These are phyloP conservation scores for Drosophila mulleri DNA, from an alignment of 2,888 invertebrate species.

Conservation along the genomic window DNA sequence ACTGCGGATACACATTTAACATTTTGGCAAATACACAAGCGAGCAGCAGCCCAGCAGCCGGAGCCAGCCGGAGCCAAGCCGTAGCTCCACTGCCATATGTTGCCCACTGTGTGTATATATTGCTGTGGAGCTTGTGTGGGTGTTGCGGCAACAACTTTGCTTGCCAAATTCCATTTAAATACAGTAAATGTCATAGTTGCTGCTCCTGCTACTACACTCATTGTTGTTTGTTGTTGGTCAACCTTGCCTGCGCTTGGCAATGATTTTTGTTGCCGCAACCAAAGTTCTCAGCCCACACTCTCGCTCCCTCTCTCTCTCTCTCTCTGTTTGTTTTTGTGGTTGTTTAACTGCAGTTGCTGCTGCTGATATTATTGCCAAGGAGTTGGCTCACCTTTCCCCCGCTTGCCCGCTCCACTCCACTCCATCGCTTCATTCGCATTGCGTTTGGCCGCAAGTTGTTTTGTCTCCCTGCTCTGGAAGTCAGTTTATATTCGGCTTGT, in stretches of 20 bases:
- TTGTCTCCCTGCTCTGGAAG: conserved; percentile 2
- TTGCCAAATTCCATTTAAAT: conserved; percentile 78
- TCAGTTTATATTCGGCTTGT: conserved; percentile 38
- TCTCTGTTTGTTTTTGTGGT: conserved; percentile 52
- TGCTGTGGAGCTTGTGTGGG: conserved; percentile 32
- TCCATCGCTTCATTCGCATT: conserved; percentile 15
- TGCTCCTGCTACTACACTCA: neutral
- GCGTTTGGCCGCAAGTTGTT: conserved; percentile 61
- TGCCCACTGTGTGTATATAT: conserved; percentile 33
- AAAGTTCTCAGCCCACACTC: neutral
- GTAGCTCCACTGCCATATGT: conserved; percentile 17
- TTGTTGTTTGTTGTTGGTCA: conserved; percentile 59
- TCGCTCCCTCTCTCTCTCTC: neutral
- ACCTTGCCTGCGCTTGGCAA: conserved; percentile 58
- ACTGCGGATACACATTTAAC: conserved; percentile 74
- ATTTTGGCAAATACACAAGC: conserved; percentile 67
- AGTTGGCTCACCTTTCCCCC: conserved; percentile 28
- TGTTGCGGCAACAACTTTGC: conserved; percentile 54
- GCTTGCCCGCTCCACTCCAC: neutral
- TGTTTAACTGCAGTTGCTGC: conserved; percentile 33
- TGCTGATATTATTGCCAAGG: conserved; percentile 60
- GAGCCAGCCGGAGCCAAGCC: neutral
- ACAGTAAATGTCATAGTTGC: conserved; percentile 50
- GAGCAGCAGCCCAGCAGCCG: neutral
- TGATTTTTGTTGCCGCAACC: conserved; percentile 51